phyloP scores from a whole-genome alignment of 2,113 vertebrate species.

The Romanogobio albipinnatus region DNA sequence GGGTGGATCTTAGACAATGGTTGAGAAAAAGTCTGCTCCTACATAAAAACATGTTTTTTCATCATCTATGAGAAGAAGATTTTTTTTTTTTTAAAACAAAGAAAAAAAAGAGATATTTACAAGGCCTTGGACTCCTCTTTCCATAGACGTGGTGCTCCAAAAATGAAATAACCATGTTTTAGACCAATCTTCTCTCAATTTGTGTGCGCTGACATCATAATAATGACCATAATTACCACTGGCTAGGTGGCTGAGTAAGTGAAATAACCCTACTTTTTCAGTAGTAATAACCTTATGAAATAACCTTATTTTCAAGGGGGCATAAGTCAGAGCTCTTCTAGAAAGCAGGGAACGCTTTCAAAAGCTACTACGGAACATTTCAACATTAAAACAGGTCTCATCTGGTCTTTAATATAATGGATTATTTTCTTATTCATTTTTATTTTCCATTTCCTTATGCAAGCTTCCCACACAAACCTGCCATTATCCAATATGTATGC shows the following conservation, averaged over 20 bases:
- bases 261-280: constrained; percentile 23
- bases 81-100: no score
- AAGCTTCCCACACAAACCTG: background rate
- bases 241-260: background rate
- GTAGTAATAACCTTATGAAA: no score
- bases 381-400: background rate
- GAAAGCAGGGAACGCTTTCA: background rate
- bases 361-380: constrained; percentile 5
- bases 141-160: background rate
- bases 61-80: background rate
- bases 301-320: background rate
- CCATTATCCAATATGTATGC: background rate
- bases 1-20: background rate
- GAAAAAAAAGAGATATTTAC: no score
- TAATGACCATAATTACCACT: constrained; percentile 29
- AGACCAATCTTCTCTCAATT: constrained; percentile 8
- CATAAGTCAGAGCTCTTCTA: background rate
- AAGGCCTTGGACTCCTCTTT: background rate
- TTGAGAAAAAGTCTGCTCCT: background rate
- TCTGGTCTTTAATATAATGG: background rate
- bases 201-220: constrained; percentile 7
- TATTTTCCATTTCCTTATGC: background rate
- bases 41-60: background rate
- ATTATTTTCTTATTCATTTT: background rate
- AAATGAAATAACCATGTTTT: constrained; percentile 16